Conservation (phyloP, 1,140 invertebrate genomes). For the Phthorimaea operculella region DNA sequence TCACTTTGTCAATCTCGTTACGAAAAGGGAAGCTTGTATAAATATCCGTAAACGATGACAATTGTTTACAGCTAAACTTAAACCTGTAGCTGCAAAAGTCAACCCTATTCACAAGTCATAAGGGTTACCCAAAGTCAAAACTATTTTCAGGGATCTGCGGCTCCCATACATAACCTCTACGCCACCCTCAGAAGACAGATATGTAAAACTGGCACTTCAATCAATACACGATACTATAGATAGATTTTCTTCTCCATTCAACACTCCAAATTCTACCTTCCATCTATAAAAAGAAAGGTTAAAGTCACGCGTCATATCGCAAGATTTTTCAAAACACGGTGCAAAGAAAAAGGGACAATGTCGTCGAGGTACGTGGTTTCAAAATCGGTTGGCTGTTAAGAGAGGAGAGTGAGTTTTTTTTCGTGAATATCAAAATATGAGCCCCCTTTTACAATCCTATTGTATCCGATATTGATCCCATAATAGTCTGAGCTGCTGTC, state of each 20-base stretch:
- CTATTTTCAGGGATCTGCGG: no score
- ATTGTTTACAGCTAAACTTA: no score
- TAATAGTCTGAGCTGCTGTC: slow-evolving; percentile 58
- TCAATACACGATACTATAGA: slow-evolving; percentile 63
- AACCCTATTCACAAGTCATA: no score
- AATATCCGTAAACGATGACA: no score
- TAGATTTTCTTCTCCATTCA: slow-evolving; percentile 44
- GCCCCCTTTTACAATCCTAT: slow-evolving; percentile 63
- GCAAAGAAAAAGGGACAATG: slow-evolving; percentile 41
- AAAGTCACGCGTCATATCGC: slow-evolving; percentile 9
- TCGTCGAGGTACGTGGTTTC: slow-evolving; percentile 9
- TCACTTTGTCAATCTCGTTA: no score
- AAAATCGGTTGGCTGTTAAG: slow-evolving; percentile 17
- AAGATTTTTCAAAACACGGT: slow-evolving; percentile 28
- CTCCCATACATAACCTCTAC: not conserved
- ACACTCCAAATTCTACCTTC: slow-evolving; percentile 27
- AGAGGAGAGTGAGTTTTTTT: slow-evolving; percentile 60
- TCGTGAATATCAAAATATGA: slow-evolving; percentile 65
- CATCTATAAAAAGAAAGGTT: slow-evolving; percentile 15
- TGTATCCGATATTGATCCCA: slow-evolving; percentile 64
- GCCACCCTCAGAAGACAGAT: slow-evolving; percentile 54
- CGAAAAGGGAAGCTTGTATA: no score
- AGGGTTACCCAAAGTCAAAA: no score
- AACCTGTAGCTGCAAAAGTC: no score
- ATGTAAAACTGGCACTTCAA: slow-evolving; percentile 66